phyloP scores from a whole-genome alignment of 2,888 invertebrate genomes.

The Aphidius colemani region DNA sequence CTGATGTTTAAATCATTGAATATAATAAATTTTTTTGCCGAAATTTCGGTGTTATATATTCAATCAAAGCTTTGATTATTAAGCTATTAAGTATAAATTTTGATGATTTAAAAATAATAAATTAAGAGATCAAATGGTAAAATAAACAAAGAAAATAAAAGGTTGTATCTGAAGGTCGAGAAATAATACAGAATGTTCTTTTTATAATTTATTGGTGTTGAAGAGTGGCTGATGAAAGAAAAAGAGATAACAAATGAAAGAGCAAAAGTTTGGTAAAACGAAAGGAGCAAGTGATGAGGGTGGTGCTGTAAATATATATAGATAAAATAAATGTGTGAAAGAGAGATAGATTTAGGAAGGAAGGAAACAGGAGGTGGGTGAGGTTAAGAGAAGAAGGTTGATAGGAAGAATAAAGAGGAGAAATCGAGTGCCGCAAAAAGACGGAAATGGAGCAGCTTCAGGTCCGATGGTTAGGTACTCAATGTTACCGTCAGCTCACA shows the following conservation, averaged over 20 bases:
- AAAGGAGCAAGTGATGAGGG: neutral
- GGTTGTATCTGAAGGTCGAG: too few species aligned
- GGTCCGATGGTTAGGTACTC: slow-evolving; percentile 37
- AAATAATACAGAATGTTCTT: too few species aligned
- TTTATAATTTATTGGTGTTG: too few species aligned
- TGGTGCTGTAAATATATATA: slow-evolving; percentile 19
- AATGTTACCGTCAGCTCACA: slow-evolving; percentile 33
- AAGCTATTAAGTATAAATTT: too few species aligned
- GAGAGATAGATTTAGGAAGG: slow-evolving; percentile 16
- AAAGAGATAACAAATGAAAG: neutral
- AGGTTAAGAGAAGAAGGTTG: slow-evolving; percentile 26
- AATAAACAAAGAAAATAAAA: too few species aligned
- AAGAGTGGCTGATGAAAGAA: too few species aligned
- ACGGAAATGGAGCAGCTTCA: slow-evolving; percentile 44
- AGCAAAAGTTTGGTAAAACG: neutral
- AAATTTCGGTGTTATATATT: too few species aligned
- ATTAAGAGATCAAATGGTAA: too few species aligned
- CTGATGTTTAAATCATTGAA: too few species aligned
- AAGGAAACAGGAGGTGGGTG: slow-evolving; percentile 14
- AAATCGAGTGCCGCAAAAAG: neutral
- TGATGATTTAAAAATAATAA: too few species aligned
- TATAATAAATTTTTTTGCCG: too few species aligned
- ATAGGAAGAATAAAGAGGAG: slow-evolving; percentile 32
- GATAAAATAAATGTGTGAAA: slow-evolving; percentile 17
- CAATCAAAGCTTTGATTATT: too few species aligned